A percentile compares a stretch with the other conserved stretches of the same genome.
Conservation (phyloP, 2,113 vertebrate genomes). For the Leptobrachium ailaonicum region DNA sequence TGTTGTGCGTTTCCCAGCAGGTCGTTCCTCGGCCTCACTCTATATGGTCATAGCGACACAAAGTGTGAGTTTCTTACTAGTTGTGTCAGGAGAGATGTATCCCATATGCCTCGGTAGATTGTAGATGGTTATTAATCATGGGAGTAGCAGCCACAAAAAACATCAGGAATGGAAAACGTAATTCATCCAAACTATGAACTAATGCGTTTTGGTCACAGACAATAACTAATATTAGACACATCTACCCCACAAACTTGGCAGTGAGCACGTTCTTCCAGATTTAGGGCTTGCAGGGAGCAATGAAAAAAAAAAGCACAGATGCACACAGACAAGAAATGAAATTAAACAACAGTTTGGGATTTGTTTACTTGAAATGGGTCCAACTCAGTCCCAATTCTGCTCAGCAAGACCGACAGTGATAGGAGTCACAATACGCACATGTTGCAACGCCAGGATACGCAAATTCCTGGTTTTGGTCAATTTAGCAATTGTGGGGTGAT, state of each 20-base stretch:
- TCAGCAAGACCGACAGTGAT: too few relatives aligned
- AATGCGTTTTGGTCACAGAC: slow-evolving; percentile 11
- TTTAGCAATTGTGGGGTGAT: too few relatives aligned
- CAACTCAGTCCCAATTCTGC: too few relatives aligned
- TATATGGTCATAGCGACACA: slow-evolving; percentile 28
- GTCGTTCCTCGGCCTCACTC: slow-evolving; percentile 28
- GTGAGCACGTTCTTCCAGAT: background rate
- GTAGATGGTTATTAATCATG: slow-evolving; percentile 30
- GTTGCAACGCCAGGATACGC: too few relatives aligned
- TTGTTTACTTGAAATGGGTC: too few relatives aligned
- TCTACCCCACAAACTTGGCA: slow-evolving; percentile 1
- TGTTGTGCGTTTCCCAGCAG: slow-evolving; percentile 19
- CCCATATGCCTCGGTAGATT: slow-evolving; percentile 27
- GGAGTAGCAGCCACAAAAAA: slow-evolving; percentile 1
- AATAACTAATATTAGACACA: slow-evolving; percentile 21
- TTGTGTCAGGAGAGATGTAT: slow-evolving; percentile 39
- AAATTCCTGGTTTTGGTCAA: too few relatives aligned
- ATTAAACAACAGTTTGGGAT: too few relatives aligned
- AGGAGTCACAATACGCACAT: too few relatives aligned
- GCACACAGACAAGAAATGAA: too few relatives aligned
- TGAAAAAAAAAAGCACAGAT: too few relatives aligned
- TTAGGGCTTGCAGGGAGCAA: too few relatives aligned
- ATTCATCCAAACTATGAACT: slow-evolving; percentile 30
- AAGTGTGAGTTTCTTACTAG: slow-evolving; percentile 22
- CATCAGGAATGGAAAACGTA: slow-evolving; percentile 1